Conservation (phyloP, 2,888 invertebrate genomes). For the Gandaritis pyraliata region DNA sequence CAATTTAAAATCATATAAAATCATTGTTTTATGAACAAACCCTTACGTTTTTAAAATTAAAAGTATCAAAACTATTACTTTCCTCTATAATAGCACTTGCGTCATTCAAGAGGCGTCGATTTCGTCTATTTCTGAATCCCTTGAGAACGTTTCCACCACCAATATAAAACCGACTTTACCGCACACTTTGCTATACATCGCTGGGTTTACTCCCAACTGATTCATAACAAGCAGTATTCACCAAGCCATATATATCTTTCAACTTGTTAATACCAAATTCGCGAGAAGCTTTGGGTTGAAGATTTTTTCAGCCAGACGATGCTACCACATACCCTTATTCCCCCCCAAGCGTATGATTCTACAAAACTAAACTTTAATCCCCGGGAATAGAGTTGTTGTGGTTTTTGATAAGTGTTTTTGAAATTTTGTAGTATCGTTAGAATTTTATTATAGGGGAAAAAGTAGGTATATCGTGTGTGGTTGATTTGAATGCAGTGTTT, state of each 20-base stretch:
- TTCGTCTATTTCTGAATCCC: slow-evolving; percentile 67
- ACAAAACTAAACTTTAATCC: slow-evolving; percentile 22
- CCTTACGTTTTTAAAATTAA: not conserved
- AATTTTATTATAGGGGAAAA: slow-evolving; percentile 30
- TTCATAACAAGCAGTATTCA: not conserved
- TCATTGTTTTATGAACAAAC: too few species aligned
- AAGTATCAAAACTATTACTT: slow-evolving; percentile 52
- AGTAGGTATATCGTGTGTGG: slow-evolving; percentile 20
- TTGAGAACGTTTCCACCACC: slow-evolving; percentile 51
- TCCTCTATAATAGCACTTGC: slow-evolving; percentile 50
- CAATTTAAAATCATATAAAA: too few species aligned
- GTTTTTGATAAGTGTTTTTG: not conserved
- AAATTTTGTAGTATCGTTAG: slow-evolving; percentile 12
- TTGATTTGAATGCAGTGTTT: slow-evolving; percentile 31
- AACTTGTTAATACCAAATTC: slow-evolving; percentile 22
- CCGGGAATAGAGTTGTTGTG: not conserved
- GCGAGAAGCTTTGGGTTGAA: slow-evolving; percentile 9
- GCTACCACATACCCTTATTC: slow-evolving; percentile 2
- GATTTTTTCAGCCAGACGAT: slow-evolving; percentile 31
- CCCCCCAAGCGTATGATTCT: slow-evolving; percentile 14
- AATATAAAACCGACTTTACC: slow-evolving; percentile 10
- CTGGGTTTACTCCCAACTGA: slow-evolving; percentile 22
- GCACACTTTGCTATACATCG: slow-evolving; percentile 44
- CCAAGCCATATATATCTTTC: slow-evolving; percentile 42
- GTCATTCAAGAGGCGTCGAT: slow-evolving; percentile 59